Evolutionary conservation across 2,797 vertebrate species (phyloP).

Genomic region (Clarias laeviceps): DNA sequence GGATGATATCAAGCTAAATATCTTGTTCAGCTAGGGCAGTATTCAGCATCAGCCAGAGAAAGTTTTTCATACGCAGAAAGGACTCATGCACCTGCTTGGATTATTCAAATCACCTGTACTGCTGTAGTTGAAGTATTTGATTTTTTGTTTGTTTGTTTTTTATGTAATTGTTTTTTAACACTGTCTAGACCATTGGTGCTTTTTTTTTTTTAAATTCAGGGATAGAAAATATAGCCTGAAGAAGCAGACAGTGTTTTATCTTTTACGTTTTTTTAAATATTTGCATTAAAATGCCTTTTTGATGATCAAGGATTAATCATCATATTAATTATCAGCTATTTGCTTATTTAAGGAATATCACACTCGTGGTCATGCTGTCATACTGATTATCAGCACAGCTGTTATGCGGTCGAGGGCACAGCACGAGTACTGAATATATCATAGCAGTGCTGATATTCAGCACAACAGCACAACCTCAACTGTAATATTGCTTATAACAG

Average conservation of each 20-base stretch:
- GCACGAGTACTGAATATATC: too few relatives aligned
- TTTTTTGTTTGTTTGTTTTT: too few relatives aligned
- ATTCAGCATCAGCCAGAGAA: neutral
- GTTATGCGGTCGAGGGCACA: too few relatives aligned
- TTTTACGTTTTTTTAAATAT: neutral
- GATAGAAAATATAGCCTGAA: neutral
- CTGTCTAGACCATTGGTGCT: neutral
- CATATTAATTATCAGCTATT: neutral
- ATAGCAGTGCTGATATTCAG: too few relatives aligned
- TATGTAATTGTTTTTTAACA: neutral
- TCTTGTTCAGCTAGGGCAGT: conserved; percentile 18
- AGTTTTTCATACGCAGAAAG: neutral
- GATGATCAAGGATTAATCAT: neutral
- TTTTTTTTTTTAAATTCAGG: neutral
- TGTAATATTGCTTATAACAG: too few relatives aligned
- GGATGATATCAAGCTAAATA: conserved; percentile 24
- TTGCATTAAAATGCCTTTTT: neutral
- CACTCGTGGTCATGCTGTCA: too few relatives aligned
- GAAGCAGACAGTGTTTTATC: neutral
- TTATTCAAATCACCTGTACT: neutral
- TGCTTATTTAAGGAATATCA: neutral
- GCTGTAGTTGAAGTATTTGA: neutral
- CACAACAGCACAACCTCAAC: too few relatives aligned
- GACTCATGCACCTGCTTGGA: neutral
- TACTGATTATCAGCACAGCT: too few relatives aligned